phyloP scores from a whole-genome alignment of 2,113 vertebrate genomes.

The Ginglymostoma cirratum region DNA sequence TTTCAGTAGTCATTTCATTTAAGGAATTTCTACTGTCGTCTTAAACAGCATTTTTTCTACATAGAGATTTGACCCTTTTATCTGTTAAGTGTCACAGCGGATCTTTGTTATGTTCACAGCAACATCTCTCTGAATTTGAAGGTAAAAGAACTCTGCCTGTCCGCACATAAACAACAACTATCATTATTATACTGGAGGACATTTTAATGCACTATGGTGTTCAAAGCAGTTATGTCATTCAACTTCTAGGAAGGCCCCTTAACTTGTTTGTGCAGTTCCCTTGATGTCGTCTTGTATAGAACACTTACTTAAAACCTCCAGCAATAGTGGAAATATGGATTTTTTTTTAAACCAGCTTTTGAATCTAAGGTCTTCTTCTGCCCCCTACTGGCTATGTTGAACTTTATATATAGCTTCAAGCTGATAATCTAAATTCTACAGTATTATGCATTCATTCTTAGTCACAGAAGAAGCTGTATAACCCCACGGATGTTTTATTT shows the following conservation, averaged over 20 bases:
- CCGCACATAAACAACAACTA: not conserved
- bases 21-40: not conserved
- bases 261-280: not conserved
- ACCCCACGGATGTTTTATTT: constrained; percentile 68
- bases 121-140: not conserved
- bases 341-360: not conserved
- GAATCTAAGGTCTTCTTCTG: constrained; percentile 88
- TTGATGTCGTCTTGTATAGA: not conserved
- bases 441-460: constrained; percentile 41
- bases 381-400: constrained; percentile 89
- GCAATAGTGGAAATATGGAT: not conserved
- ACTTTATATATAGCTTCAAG: constrained; percentile 47
- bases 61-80: not conserved
- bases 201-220: not conserved
- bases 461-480: constrained; percentile 46
- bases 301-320: not conserved
- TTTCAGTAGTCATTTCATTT: not conserved
- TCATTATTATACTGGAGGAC: not conserved
- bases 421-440: constrained; percentile 46
- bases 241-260: not conserved
- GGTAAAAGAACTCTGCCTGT: not conserved
- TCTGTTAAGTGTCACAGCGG: not conserved
- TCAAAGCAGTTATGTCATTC: not conserved
- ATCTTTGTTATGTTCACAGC: not conserved
- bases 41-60: not conserved